Base-by-base conservation (phyloP, 2,888 invertebrate species). In the Leptopterna dolabrata region DNA sequence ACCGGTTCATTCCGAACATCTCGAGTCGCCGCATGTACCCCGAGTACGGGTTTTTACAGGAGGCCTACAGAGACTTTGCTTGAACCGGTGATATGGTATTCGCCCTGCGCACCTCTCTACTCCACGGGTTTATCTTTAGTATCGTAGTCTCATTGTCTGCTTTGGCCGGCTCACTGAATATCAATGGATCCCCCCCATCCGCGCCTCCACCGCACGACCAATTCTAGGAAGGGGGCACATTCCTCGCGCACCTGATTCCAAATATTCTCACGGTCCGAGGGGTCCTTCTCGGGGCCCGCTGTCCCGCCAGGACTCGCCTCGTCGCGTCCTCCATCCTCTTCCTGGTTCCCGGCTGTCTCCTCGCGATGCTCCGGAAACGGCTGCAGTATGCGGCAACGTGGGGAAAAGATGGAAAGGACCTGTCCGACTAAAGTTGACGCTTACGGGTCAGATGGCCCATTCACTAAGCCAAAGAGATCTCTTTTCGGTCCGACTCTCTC, bases 81-180 rank as follows among this genome's bases (percentile, higher is more conserved):
- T n/a, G 45, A 76, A 76, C n/a, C n/a, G 36, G 30, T 55, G 81
- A 81, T 81, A 81, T 24, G 51, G 81, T 81, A 81, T 81, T 81
- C 81, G 51, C 55, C 55, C 51, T n/a, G 81, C 27, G 81, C n/a
- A 24, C 81, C 29, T 27, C 55, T 55, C 55, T 30, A 81, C 55
- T 55, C 55, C 47, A 24, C 14, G 29, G 81, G 81, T 81, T 81
- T 81, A 81, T 81, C 81, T 81, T 81, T 81, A 81, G 81, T 81
- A 81, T 81, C 81, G 81, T 55, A 51, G 81, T 81, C 81, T 81
- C 81, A 55, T 81, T 81, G 81, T 81, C 81, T 27, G 81, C 43
- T 27, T 55, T 55, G 55, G 81, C 19, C 81, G 13, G 7, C 30
- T 27, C 81, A 29, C 81, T 81, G 81, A 2, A 81, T 81, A 51